phyloP scores from a whole-genome alignment of 1,140 invertebrate species.

The Drosophila trapezifrons region DNA sequence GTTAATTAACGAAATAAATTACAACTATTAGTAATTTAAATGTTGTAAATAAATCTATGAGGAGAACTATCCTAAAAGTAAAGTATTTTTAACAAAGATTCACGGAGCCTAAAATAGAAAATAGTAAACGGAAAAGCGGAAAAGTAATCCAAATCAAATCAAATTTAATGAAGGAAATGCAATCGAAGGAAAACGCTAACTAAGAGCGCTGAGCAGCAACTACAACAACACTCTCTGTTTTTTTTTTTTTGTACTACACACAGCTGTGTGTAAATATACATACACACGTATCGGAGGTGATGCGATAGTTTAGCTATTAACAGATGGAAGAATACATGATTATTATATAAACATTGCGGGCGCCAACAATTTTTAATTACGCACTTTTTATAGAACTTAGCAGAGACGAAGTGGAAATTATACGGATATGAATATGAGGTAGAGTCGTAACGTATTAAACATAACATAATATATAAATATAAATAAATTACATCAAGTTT shows the following conservation, averaged over 20 bases:
- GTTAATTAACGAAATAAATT: constrained; percentile 34
- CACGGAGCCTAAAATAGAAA: constrained; percentile 45
- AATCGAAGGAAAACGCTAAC: neutral
- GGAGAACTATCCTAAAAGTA: constrained; percentile 58
- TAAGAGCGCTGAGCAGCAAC: constrained; percentile 28
- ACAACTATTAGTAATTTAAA: constrained; percentile 76
- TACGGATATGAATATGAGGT: neutral
- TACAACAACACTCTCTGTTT: constrained; percentile 19
- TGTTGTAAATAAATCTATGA: constrained; percentile 71
- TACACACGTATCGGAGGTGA: constrained; percentile 24
- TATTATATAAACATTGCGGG: constrained; percentile 40
- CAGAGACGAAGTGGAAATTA: neutral
- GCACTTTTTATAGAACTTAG: constrained; percentile 76
- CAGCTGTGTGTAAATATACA: constrained; percentile 30
- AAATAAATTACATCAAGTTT: constrained; percentile 67
- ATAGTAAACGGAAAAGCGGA: constrained; percentile 34
- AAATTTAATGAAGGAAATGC: constrained; percentile 23
- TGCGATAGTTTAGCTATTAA: constrained; percentile 62
- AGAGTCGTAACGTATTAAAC: constrained; percentile 22
- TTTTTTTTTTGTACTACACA: constrained; percentile 35
- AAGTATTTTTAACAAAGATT: constrained; percentile 62
- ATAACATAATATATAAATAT: constrained; percentile 37
- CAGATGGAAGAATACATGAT: constrained; percentile 16
- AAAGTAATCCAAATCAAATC: constrained; percentile 40
- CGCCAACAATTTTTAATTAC: constrained; percentile 77